Base-by-base conservation (phyloP, 1,140 invertebrate species). In the Monomorium pharaonis region DNA sequence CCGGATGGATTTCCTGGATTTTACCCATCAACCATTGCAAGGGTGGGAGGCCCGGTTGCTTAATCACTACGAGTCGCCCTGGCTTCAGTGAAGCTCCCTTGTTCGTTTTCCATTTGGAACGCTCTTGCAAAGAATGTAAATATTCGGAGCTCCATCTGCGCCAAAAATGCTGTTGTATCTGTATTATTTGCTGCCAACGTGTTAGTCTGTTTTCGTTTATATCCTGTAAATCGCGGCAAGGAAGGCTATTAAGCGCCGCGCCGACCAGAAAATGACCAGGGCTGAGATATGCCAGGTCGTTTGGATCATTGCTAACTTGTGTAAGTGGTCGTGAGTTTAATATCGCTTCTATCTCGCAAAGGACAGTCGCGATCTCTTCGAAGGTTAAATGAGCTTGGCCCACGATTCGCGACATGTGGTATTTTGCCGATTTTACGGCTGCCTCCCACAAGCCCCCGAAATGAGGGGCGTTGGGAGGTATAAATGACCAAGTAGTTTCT, bases 61-160 rank as follows among this genome's bases (percentile, higher is more conserved):
- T 49, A 14, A 49, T 49, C 47, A 58, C 10, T 0, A 56, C 0
- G n/a, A n/a, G n/a, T 24, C 14, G 54, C 0, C 18, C 18, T 12
- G 21, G 3, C 1, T n/a, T 10, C 21, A 58, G 2, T 14, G 24
- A 10, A 1, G 4, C 2, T 24, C 70, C 7, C 37, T 47, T 33
- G n/a, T 30, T 42, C 30, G 16, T 16, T 10, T 30, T 62, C 91
- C 91, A 93, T 84, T 94, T 94, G 37, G 62, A 37, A 6, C 90
- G 56, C 33, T 84, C 69, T 84, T 94, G 92, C 44, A 94, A 60
- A 63, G 90, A 47, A 44, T 65, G 49, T 1, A 91, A 84, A 76
- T 95, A 95, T 47, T 95, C 93, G 3, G 75, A 74, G 1, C 74
- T 87, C 92, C 94, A 95, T 21, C 92, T 60, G n/a, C 87, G 54